Evolutionary conservation across 2,797 vertebrate genomes (phyloP), one percentile per base, ranked within the genome.

Genomic region (Phaenicophaeus curvirostris): DNA sequence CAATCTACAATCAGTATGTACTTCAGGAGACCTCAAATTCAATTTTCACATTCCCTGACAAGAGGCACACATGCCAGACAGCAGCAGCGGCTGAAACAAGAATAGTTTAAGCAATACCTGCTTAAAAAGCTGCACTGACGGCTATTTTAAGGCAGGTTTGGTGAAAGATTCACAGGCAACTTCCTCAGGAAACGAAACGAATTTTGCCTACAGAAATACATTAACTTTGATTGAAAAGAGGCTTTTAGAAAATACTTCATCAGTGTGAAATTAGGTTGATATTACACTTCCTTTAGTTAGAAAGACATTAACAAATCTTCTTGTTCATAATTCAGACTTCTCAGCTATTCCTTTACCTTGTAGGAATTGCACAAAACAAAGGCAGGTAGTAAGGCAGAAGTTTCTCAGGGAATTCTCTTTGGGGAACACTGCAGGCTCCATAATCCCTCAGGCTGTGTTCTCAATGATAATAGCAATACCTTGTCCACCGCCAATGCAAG

Each of bases 401-500:
- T 35, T 85, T 68, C 62, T 72, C 16, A 5, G 37, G 44, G 67
- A n/a, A n/a, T 8, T 3, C 13, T 15, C 16, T 8, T 41, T 1
- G 3, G 85, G 79, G 11, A 50, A 35, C 17, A 3, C 13, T 6
- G 42, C 35, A 20, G 41, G 10, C 27, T 24, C 18, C 57, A 15
- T 31, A 33, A n/a, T 5, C 15, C 61, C 48, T 98, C 96, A 98
- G 85, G 96, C 97, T 8, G 86, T 89, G 85, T 93, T 99, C 97
- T 99, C 98, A 18, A 99, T 93, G 94, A 99, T 73, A 71, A 99
- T 41, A 8, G 99, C 99, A 4, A 99, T 99, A 20, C 99, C 99
- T 81, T 99, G 99, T 59, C 99, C 99, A 1, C 99, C 99, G 4
- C 99, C 99, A 6, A 99, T 99, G 96, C 99, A 99, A 46, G 99